Base-by-base conservation (phyloP, 30 jellyfish, hydroid and myxozoan genomes). In the Aurelia aurita complex sp. Pacific region DNA sequence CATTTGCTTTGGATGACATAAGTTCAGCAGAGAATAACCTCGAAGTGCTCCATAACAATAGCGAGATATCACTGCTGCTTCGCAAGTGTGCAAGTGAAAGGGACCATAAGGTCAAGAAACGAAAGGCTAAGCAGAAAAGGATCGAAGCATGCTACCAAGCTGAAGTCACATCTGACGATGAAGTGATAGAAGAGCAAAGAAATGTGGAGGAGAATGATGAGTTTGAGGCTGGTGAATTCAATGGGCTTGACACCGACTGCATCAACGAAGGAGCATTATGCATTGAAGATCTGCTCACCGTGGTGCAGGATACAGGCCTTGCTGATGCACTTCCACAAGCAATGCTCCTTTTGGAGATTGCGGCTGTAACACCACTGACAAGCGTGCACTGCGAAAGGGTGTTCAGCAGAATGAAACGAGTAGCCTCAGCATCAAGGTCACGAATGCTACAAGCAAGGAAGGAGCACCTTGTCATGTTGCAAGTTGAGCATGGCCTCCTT, bases 281-380 rank as follows among this genome's bases (percentile, higher is more conserved):
- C 7, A 40, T 40, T 9, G 9, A 40, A 40, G 51, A 40, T 40
- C 51, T 40, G 2, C 5, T 40, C 9, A 40, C 51, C 5, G 51
- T 40, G 2, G 51, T 40, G 9, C 51, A 40, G 51, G 51, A 40
- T 2, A 40, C 51, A 40, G 51, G 51, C 51, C 51, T 40, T 2
- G 85, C 69, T 52, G 85, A 75, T 50, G 85, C 74, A 34, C 85
- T 75, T 50, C 85, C 85, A 10, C 85, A 57, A 57, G 85, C 70
- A 50, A 75, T 75, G 85, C 42, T 33, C 16, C 53, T 75, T 53
- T 52, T 75, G 60, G 53, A 75, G 52, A 16, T 75, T 50, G 85
- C 85, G 18, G 74, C 74, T 5, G 85, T 75, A n/a, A 75, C 85
- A 57, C 51, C 2, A 40, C 51, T 40, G 51, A 40, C 51, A 40